A percentile compares a stretch with the other conserved stretches of the same genome.
Conservation (phyloP, 2,113 vertebrate species). For the Spea multiplicata region DNA sequence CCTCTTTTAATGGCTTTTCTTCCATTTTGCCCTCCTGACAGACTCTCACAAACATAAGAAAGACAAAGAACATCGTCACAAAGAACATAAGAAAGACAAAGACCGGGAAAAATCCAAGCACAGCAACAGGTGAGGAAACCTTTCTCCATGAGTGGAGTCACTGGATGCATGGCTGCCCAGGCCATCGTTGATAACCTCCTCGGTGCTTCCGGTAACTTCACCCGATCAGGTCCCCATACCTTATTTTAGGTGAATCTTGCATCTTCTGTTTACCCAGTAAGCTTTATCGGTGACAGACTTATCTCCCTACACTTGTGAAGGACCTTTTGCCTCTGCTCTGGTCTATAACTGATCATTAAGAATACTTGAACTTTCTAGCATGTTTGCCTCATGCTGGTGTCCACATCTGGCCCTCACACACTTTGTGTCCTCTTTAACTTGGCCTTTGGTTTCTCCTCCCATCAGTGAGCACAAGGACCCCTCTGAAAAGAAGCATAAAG, state of each 20-base stretch:
- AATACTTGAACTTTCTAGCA: too few relatives aligned
- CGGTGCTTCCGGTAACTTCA: too few relatives aligned
- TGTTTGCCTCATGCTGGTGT: too few relatives aligned
- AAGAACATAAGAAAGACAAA: constrained; percentile 95
- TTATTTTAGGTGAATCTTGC: too few relatives aligned
- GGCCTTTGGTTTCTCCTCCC: constrained; percentile 43
- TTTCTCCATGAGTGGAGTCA: background rate
- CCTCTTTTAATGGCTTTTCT: constrained; percentile 50
- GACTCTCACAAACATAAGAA: constrained; percentile 96
- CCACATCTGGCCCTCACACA: too few relatives aligned
- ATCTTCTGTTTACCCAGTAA: too few relatives aligned
- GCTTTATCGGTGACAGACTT: too few relatives aligned
- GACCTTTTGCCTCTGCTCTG: too few relatives aligned
- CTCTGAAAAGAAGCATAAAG: constrained; percentile 93
- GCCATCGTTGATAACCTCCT: background rate
- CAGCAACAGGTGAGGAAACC: constrained; percentile 78
- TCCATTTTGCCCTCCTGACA: constrained; percentile 61
- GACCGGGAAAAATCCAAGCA: constrained; percentile 87
- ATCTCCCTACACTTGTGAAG: too few relatives aligned
- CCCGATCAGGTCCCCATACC: too few relatives aligned
- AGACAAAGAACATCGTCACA: constrained; percentile 92
- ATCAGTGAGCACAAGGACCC: constrained; percentile 90
- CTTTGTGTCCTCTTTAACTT: constrained; percentile 37
- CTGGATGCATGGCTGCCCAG: background rate
- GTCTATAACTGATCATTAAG: too few relatives aligned